phyloP scores from a whole-genome alignment of 2,113 vertebrate species.

The Xenopus tropicalis region DNA sequence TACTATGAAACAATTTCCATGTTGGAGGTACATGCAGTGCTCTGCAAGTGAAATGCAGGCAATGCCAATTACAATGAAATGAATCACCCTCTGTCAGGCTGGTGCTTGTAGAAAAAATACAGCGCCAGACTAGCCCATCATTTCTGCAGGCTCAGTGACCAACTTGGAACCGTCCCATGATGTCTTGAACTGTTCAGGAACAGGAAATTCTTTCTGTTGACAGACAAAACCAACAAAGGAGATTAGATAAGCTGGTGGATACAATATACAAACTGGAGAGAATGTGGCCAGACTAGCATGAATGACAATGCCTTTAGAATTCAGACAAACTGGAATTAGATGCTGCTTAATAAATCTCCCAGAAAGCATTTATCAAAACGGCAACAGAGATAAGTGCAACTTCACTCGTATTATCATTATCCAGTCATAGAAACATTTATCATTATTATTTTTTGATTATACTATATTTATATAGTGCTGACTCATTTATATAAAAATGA shows the following conservation, averaged over 20 bases:
- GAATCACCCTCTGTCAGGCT: conserved; percentile 3
- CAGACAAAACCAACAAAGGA: conserved; percentile 54
- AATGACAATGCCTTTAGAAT: conserved; percentile 46
- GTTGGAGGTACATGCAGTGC: conserved; percentile 8
- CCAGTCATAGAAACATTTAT: too few species aligned
- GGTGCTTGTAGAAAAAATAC: neutral
- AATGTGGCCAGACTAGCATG: conserved; percentile 44
- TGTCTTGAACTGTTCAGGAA: conserved; percentile 98
- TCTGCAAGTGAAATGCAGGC: conserved; percentile 13
- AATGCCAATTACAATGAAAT: neutral
- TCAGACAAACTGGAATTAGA: conserved; percentile 44
- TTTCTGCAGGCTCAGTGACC: conserved; percentile 92
- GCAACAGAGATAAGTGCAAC: conserved; percentile 37
- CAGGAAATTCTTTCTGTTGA: conserved; percentile 89
- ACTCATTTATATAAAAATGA: too few species aligned
- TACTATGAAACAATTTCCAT: neutral
- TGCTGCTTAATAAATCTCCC: conserved; percentile 46
- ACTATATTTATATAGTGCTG: too few species aligned
- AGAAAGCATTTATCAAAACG: conserved; percentile 47
- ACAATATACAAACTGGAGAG: conserved; percentile 47
- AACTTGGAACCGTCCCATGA: conserved; percentile 89
- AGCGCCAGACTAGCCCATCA: conserved; percentile 73
- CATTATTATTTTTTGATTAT: too few species aligned
- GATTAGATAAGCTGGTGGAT: conserved; percentile 47
- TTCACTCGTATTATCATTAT: neutral